These are phyloP conservation scores for Solea senegalensis DNA, from an alignment of 2,113 vertebrate species.

Conservation along the genomic window DNA sequence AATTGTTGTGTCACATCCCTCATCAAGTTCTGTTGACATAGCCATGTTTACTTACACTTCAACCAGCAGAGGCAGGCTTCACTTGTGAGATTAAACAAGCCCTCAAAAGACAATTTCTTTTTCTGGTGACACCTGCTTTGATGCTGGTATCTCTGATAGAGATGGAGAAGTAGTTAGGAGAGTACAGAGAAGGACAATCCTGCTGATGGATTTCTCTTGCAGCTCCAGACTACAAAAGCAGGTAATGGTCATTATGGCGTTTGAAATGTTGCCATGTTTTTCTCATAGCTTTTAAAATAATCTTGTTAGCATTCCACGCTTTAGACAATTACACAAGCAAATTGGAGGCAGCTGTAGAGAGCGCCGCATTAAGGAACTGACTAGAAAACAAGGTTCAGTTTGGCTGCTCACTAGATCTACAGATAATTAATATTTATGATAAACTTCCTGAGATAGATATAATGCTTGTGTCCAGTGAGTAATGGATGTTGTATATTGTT, in stretches of 20 bases:
- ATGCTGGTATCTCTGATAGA: slow-evolving; percentile 32
- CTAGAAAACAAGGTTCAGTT: background rate
- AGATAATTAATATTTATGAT: no score
- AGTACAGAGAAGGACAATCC: slow-evolving; percentile 15
- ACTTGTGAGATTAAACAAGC: slow-evolving; percentile 37
- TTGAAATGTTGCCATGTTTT: slow-evolving; percentile 8
- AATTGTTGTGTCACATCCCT: slow-evolving; percentile 49
- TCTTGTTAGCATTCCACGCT: background rate
- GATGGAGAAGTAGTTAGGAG: slow-evolving; percentile 26
- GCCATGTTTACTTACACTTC: slow-evolving; percentile 63
- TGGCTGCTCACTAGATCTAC: background rate
- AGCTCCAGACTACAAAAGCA: slow-evolving; percentile 20
- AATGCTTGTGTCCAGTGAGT: no score
- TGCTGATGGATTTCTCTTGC: slow-evolving; percentile 40
- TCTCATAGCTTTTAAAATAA: background rate
- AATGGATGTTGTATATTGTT: no score
- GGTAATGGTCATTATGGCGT: background rate
- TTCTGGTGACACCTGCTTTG: slow-evolving; percentile 32
- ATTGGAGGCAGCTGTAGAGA: background rate
- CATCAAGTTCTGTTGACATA: slow-evolving; percentile 39
- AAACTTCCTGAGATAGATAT: no score
- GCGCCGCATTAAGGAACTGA: background rate
- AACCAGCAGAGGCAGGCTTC: slow-evolving; percentile 25
- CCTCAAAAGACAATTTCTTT: slow-evolving; percentile 30
- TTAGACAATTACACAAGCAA: background rate